phyloP scores from a whole-genome alignment of 1,140 invertebrate genomes.

The Zaprionus inermis region DNA sequence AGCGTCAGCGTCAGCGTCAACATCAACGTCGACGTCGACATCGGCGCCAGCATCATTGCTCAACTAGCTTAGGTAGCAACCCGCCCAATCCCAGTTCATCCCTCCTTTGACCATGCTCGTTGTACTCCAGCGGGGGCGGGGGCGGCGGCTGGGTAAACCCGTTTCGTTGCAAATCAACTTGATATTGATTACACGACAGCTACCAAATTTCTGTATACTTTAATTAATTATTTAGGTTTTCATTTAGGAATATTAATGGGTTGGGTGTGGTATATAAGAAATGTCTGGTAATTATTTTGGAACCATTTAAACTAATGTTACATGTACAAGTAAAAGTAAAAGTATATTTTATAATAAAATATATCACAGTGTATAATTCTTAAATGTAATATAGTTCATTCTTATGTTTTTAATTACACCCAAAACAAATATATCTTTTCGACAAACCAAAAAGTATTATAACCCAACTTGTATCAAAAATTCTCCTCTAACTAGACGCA shows the following conservation, averaged over 20 bases:
- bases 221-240: slow-evolving; percentile 3
- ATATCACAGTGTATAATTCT: no score
- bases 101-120: neutral
- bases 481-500: no score
- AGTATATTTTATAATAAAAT: neutral
- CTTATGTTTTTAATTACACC: no score
- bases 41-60: slow-evolving; percentile 8
- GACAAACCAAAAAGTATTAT: no score
- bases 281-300: neutral
- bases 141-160: neutral
- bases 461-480: no score
- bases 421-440: no score
- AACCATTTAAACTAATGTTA: no score
- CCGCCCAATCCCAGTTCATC: neutral
- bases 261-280: neutral
- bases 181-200: neutral
- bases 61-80: neutral
- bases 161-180: neutral
- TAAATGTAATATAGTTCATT: no score
- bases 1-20: slow-evolving; percentile 23
- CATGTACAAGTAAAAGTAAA: no score
- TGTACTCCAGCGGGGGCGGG: neutral
- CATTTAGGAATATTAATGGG: neutral
- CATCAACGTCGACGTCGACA: slow-evolving; percentile 5
- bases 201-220: neutral